Evolutionary conservation across 2,888 invertebrate species (phyloP).

Genomic region (Copidosoma aretas): DNA sequence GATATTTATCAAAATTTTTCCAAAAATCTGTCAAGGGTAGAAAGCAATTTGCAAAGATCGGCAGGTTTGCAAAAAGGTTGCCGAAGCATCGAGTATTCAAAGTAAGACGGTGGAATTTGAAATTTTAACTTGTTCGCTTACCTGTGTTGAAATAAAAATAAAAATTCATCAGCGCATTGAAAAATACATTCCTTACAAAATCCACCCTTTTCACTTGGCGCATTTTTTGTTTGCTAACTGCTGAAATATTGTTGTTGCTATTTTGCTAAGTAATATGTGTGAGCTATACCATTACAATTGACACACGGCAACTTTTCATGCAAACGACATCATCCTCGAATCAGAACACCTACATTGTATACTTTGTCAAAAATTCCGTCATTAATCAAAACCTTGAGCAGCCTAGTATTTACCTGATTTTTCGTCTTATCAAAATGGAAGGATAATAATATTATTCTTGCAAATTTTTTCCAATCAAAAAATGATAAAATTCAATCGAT

Average conservation of each 20-base stretch:
- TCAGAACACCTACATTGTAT: conserved; percentile 46
- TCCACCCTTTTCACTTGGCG: conserved; percentile 34
- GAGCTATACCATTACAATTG: conserved; percentile 37
- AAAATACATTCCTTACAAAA: neutral
- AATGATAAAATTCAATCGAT: too few relatives aligned
- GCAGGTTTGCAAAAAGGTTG: conserved; percentile 43
- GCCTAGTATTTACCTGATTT: conserved; percentile 33
- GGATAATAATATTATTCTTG: neutral
- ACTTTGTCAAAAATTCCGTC: conserved; percentile 54
- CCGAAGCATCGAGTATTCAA: conserved; percentile 29
- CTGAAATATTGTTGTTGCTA: conserved; percentile 39
- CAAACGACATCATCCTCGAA: conserved; percentile 41
- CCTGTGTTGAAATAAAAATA: too few relatives aligned
- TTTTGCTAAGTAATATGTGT: conserved; percentile 39
- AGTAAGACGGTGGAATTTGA: conserved; percentile 31
- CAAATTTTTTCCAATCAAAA: too few relatives aligned
- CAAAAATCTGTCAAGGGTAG: conserved; percentile 33
- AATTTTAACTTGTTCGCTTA: too few relatives aligned
- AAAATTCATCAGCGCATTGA: too few relatives aligned
- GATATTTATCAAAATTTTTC: neutral
- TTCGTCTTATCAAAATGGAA: conserved; percentile 8
- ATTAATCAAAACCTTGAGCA: conserved; percentile 52
- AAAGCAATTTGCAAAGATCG: conserved; percentile 38
- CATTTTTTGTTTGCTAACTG: conserved; percentile 34
- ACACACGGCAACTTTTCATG: conserved; percentile 42